phyloP scores from a whole-genome alignment of 92 coral and sea anemone genomes.

The Phenganax subtilis region DNA sequence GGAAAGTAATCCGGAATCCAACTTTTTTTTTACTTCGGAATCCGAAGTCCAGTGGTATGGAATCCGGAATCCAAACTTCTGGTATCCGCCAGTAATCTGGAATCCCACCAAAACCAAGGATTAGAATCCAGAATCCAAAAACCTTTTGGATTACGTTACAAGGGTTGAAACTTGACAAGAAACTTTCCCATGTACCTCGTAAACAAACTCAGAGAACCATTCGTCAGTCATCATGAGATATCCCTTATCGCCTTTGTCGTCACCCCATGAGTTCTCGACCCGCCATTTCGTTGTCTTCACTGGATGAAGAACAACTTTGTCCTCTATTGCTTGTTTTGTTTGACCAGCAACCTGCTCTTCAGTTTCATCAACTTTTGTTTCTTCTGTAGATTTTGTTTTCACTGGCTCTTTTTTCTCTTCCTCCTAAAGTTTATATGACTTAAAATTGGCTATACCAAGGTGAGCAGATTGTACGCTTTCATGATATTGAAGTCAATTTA shows the following conservation, averaged over 20 bases:
- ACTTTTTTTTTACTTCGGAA: no score
- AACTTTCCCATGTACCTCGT: conserved; percentile 40
- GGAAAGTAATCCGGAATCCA: no score
- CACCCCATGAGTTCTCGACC: conserved; percentile 99
- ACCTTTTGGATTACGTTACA: no score
- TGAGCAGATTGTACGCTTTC: not conserved
- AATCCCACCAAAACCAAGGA: no score
- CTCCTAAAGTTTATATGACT: not conserved
- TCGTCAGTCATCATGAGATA: conserved; percentile 88
- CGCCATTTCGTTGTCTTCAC: conserved; percentile 89
- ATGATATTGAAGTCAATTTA: no score
- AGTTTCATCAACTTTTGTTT: not conserved
- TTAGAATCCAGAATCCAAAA: no score
- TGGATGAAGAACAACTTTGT: conserved; percentile 52
- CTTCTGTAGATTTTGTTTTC: not conserved
- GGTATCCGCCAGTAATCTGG: no score
- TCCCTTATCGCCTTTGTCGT: conserved; percentile 90
- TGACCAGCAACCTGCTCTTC: conserved; percentile 28
- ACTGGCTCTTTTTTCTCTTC: conserved; percentile 23
- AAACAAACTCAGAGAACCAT: conserved; percentile 91
- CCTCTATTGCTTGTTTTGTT: conserved; percentile 38
- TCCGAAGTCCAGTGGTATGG: no score
- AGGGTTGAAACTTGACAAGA: no score
- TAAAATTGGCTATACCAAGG: not conserved
- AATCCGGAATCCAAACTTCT: no score